phyloP scores from a whole-genome alignment of 1,140 invertebrate genomes.

The Drosophila jambulina region DNA sequence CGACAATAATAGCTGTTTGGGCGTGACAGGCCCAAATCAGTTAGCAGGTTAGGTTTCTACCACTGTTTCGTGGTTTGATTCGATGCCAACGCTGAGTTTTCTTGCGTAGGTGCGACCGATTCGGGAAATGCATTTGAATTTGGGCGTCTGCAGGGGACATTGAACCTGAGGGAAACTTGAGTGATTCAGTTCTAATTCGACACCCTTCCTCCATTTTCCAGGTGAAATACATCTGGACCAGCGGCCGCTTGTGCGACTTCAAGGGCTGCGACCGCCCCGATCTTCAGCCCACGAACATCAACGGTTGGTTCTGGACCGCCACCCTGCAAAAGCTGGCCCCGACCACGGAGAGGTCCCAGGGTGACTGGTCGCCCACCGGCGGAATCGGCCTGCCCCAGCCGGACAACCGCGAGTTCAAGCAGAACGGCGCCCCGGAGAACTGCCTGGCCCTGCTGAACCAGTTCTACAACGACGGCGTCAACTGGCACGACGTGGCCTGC shows the following conservation, averaged over 20 bases:
- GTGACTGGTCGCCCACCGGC: conserved; percentile 93
- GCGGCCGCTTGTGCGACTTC: conserved; percentile 93
- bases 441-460: conserved; percentile 92
- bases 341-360: conserved; percentile 90
- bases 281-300: conserved; percentile 90
- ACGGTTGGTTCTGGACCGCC: conserved; percentile 95
- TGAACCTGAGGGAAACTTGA: conserved; percentile 21
- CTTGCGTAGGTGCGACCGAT: conserved; percentile 38
- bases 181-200: not conserved
- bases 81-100: conserved; percentile 41
- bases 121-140: conserved; percentile 15
- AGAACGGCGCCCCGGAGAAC: conserved; percentile 92
- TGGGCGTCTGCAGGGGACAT: conserved; percentile 15
- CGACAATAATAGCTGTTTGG: conserved; percentile 56
- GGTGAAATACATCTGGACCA: conserved; percentile 93
- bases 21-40: conserved; percentile 57
- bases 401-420: conserved; percentile 91
- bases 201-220: conserved; percentile 28
- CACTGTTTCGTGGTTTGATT: conserved; percentile 12
- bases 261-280: conserved; percentile 92
- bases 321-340: conserved; percentile 92
- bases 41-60: conserved; percentile 45
- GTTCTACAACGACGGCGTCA: conserved; percentile 94
- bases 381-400: conserved; percentile 92
- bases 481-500: conserved; percentile 95